Percentiles rank a stretch among this genome's conserved stretches.
Evolutionary conservation across 2,888 invertebrate species (phyloP).

Genomic region (Amphipoea lucens): DNA sequence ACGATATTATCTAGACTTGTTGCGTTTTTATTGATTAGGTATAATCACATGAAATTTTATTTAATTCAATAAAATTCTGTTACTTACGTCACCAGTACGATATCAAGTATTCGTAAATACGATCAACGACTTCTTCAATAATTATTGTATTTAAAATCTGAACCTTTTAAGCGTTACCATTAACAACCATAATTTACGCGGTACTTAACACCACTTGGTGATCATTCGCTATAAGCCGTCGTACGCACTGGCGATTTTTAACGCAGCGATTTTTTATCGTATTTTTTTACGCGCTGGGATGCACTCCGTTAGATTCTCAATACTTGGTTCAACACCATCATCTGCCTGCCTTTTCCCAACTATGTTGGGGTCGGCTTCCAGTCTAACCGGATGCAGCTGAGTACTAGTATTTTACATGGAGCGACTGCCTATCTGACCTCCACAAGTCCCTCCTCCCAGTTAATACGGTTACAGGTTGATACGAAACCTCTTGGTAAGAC

Average conservation of each 20-base stretch:
- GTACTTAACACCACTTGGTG: not conserved
- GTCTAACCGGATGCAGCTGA: too few species aligned
- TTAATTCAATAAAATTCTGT: not conserved
- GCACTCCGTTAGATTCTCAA: not conserved
- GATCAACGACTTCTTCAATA: not conserved
- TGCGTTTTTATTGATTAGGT: not conserved
- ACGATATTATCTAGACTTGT: not conserved
- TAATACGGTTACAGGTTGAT: too few species aligned
- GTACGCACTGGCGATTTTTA: not conserved
- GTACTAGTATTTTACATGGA: too few species aligned
- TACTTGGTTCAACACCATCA: too few species aligned
- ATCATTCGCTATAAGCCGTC: not conserved
- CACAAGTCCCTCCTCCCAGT: too few species aligned
- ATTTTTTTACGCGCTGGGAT: not conserved
- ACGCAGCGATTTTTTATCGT: too few species aligned
- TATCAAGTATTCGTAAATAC: conserved; percentile 6
- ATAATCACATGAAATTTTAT: not conserved
- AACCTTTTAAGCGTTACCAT: conserved; percentile 10
- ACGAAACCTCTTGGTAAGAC: too few species aligned
- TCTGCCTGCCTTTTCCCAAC: too few species aligned
- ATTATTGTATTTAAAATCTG: not conserved
- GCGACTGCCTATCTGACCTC: too few species aligned
- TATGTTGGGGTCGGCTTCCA: too few species aligned
- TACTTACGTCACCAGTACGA: conserved; percentile 17
- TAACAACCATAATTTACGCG: conserved; percentile 36